Evolutionary conservation across 1,140 invertebrate species (phyloP).

Genomic region (Polypedilum pembai): DNA sequence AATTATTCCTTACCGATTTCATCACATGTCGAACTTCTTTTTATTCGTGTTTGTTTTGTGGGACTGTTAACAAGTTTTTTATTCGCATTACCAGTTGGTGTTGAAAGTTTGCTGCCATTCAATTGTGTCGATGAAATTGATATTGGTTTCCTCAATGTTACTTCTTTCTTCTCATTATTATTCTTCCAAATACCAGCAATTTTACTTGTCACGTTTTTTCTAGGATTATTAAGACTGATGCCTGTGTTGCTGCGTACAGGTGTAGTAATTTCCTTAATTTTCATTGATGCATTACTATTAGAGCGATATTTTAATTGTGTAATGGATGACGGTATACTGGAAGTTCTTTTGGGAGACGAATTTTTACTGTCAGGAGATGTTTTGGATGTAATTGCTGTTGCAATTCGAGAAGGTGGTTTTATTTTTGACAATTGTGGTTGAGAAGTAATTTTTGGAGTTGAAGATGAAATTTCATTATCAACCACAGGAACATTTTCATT

Average conservation of each 20-base stretch:
- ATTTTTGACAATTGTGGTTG: slow-evolving; percentile 39
- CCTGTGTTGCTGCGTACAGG: slow-evolving; percentile 51
- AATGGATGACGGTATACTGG: slow-evolving; percentile 37
- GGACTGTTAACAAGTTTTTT: slow-evolving; percentile 8
- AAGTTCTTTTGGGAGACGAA: slow-evolving; percentile 48
- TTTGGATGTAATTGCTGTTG: slow-evolving; percentile 38
- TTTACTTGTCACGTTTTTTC: slow-evolving; percentile 68
- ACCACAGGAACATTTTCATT: slow-evolving; percentile 43
- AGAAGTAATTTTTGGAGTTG: slow-evolving; percentile 44
- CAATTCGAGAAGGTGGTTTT: slow-evolving; percentile 33
- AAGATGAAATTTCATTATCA: slow-evolving; percentile 42
- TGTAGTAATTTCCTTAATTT: slow-evolving; percentile 35
- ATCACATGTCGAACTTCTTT: slow-evolving; percentile 11
- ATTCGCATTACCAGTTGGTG: not conserved
- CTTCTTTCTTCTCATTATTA: slow-evolving; percentile 47
- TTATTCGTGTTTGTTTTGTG: not conserved
- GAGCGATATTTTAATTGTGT: slow-evolving; percentile 43
- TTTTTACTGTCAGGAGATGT: slow-evolving; percentile 42
- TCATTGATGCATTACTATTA: slow-evolving; percentile 44
- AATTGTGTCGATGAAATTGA: not conserved
- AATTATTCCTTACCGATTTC: not conserved
- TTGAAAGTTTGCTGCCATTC: not conserved
- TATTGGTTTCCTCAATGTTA: not conserved
- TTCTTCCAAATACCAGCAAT: slow-evolving; percentile 84
- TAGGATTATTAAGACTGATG: slow-evolving; percentile 47